Evolutionary conservation across 2,113 vertebrate genomes (phyloP).

Genomic region (Psilopsiagon aurifrons): DNA sequence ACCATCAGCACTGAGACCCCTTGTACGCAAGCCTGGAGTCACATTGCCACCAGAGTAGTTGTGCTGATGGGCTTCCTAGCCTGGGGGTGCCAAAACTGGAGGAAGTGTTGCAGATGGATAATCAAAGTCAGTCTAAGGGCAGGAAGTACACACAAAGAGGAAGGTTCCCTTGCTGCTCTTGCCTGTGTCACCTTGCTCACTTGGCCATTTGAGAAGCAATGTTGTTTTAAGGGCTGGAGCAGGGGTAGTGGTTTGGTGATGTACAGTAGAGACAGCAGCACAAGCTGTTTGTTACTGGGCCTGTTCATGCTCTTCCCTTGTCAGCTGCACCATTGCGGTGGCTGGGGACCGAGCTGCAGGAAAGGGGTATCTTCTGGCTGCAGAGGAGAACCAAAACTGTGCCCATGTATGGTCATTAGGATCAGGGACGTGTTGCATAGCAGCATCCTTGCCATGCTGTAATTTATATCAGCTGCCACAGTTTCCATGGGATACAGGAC

Average conservation of each 20-base stretch:
- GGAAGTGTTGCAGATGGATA: not conserved
- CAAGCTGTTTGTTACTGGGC: not conserved
- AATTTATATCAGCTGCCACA: conserved; percentile 5
- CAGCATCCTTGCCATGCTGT: conserved; percentile 35
- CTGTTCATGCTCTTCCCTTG: not conserved
- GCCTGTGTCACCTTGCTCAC: not conserved
- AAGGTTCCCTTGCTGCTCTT: not conserved
- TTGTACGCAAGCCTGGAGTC: not conserved
- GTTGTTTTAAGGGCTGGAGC: not conserved
- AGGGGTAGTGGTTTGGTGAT: not conserved
- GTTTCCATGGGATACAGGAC: conserved; percentile 39
- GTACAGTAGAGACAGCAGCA: not conserved
- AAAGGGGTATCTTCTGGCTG: not conserved
- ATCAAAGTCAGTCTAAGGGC: not conserved
- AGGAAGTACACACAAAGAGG: not conserved
- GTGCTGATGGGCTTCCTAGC: not conserved
- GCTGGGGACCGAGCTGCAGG: not conserved
- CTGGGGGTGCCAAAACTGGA: not conserved
- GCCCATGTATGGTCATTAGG: not conserved
- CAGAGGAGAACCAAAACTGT: not conserved
- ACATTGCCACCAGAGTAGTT: not conserved
- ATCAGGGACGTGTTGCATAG: conserved; percentile 3
- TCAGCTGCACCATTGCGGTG: not conserved
- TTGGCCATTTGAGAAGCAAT: not conserved
- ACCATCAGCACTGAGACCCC: not conserved